These are phyloP conservation scores for Notodonta ziczac DNA, from an alignment of 2,888 invertebrate genomes.

Conservation along the genomic window DNA sequence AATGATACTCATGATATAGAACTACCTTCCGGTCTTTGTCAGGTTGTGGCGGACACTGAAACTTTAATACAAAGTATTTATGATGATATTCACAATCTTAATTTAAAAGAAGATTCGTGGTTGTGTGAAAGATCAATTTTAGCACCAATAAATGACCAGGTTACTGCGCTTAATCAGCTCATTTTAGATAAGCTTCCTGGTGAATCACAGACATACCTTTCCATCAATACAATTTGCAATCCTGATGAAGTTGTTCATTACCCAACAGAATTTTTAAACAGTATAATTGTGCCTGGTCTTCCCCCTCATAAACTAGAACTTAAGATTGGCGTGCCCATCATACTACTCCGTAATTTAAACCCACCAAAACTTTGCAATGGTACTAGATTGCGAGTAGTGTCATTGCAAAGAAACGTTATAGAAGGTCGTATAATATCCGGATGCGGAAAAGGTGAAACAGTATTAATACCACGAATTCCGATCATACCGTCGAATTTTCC, in stretches of 20 bases:
- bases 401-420: conserved; percentile 9
- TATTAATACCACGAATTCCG: conserved; percentile 6
- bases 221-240: conserved; percentile 11
- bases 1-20: too few relatives aligned
- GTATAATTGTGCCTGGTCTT: conserved; percentile 11
- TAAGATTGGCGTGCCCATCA: conserved; percentile 4
- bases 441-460: conserved; percentile 12
- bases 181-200: conserved; percentile 12
- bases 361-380: conserved; percentile 7
- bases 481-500: conserved; percentile 9
- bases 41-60: too few relatives aligned
- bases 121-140: conserved; percentile 12
- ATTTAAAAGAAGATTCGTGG: conserved; percentile 10
- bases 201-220: conserved; percentile 13
- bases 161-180: conserved; percentile 16
- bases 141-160: conserved; percentile 12
- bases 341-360: not conserved
- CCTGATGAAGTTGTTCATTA: conserved; percentile 5
- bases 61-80: too few relatives aligned
- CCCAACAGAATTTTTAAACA: conserved; percentile 9
- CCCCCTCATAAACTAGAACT: conserved; percentile 7
- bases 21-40: too few relatives aligned
- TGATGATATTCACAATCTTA: conserved; percentile 13
- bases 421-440: conserved; percentile 6
- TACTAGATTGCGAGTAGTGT: conserved; percentile 11